phyloP scores from a whole-genome alignment of 2,797 vertebrate species.

The Streptopelia turtur region DNA sequence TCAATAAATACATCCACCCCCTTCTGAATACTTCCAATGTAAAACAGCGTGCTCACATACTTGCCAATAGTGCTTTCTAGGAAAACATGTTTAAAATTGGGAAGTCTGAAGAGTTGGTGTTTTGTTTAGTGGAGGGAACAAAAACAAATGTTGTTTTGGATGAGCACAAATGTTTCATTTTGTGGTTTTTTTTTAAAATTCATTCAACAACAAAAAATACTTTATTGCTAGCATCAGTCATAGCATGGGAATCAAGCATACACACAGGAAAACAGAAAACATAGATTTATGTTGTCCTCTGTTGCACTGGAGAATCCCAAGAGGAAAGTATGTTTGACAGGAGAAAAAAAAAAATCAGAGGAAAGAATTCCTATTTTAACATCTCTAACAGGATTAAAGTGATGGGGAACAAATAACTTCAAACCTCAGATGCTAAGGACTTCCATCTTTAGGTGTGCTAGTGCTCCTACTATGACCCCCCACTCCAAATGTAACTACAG shows the following conservation, averaged over 20 bases:
- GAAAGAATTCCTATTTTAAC: slow-evolving; percentile 25
- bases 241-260: neutral
- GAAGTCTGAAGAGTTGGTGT: neutral
- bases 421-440: neutral
- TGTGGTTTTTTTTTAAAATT: neutral
- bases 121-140: slow-evolving; percentile 17
- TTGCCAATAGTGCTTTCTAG: slow-evolving; percentile 5
- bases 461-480: neutral
- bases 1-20: neutral
- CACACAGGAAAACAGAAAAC: neutral
- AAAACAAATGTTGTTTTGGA: slow-evolving; percentile 44
- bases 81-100: slow-evolving; percentile 27
- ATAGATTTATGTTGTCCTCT: neutral
- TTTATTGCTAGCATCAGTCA: neutral
- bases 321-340: neutral
- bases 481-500: slow-evolving; percentile 31
- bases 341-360: neutral
- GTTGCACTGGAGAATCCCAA: neutral
- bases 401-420: neutral
- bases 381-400: neutral
- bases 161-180: slow-evolving; percentile 44
- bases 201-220: slow-evolving; percentile 28
- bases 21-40: neutral
- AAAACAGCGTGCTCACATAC: neutral
- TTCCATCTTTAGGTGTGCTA: slow-evolving; percentile 4